Conservation (phyloP, 2,797 vertebrate genomes). For the Aratinga solstitialis region DNA sequence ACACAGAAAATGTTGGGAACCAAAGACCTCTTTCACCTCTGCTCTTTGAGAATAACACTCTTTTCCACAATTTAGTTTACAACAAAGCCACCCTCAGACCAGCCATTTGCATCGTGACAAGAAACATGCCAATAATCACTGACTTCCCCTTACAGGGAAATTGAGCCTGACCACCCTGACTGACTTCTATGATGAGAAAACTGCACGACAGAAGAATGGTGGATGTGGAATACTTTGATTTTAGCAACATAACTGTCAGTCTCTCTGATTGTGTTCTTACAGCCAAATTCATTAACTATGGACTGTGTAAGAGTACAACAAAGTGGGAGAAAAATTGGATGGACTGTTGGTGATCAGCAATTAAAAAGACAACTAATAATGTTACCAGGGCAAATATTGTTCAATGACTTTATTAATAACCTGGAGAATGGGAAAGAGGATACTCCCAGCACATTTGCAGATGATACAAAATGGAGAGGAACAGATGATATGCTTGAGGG, state of each 20-base stretch:
- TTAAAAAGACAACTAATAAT: not conserved
- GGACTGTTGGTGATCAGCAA: not conserved
- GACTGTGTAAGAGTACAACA: not conserved
- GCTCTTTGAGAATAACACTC: not conserved
- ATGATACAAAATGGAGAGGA: not conserved
- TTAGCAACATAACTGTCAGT: not conserved
- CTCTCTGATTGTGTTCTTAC: not conserved
- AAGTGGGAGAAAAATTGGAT: not conserved
- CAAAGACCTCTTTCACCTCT: not conserved
- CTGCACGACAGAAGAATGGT: not conserved
- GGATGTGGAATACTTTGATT: not conserved
- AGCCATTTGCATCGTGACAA: not conserved
- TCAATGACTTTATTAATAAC: not conserved
- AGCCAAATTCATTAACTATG: not conserved
- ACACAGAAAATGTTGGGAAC: not conserved
- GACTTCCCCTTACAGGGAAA: not conserved
- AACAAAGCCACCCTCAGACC: not conserved
- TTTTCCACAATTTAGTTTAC: not conserved
- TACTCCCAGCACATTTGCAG: not conserved
- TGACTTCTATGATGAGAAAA: not conserved
- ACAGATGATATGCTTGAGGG: slow-evolving; percentile 15
- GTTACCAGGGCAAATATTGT: not conserved
- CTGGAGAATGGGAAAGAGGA: not conserved
- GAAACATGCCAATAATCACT: not conserved
- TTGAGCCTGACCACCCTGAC: not conserved